Base-by-base conservation (phyloP, 2,888 invertebrate species). In the Leptinotarsa juncta region DNA sequence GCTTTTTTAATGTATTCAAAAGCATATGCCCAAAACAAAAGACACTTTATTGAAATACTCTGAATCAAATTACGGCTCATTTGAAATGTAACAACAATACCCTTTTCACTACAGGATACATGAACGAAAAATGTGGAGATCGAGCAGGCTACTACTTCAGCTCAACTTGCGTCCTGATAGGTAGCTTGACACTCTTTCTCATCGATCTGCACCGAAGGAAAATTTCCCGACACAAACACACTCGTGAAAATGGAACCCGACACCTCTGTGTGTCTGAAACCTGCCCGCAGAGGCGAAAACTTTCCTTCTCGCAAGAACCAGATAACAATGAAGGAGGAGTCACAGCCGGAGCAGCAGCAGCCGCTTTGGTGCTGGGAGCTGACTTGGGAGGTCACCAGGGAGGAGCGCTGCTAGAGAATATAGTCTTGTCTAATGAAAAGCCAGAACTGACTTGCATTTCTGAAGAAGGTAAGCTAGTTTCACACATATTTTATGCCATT, bases 111-210 rank as follows among this genome's bases (percentile, higher is more conserved):
- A 1, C 89, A 94, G 95, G 95, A 62, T 95, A 95, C 88, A 93
- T 95, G 87, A 95, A 94, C 88, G 92, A 92, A 67, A 92, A 92
- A 4, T 94, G 92, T 83, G 94, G 94, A 3, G 93, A 93, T 80
- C 93, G 94, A 83, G 92, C 93, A 18, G 95, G 95, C 15, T 96
- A 95, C 88, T 95, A 95, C 89, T 94, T 95, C 89, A 94, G 95
- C 84, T 94, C 94, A 3, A 92, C 94, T 7, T 94, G 94, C 86
- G 93, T 94, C 20, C 89, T 95, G 75, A 90, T 94, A 68, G 95
- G 95, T 20, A 94, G 94, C 77, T 89, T 94, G 80, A 91, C 94
- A 14, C 90, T 95, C 77, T 95, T 95, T 89, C 92, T 95, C 84
- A 95, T 95, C 80, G 95, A 95, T 88, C 89, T 95, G 76, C 94